Evolutionary conservation across 2,888 invertebrate genomes (phyloP).

Genomic region (Phania funesta): DNA sequence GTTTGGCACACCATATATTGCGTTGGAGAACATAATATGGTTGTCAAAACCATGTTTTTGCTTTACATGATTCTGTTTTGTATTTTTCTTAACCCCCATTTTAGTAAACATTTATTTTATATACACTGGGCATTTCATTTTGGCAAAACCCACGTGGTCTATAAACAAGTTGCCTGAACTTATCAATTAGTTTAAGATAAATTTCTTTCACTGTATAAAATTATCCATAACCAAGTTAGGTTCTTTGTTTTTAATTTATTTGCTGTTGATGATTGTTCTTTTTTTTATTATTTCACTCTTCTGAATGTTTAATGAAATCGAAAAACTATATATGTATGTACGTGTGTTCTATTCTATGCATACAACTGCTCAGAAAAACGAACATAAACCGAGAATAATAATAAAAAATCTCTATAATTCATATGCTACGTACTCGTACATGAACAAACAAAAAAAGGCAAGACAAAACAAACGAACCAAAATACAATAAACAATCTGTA

Average conservation of each 20-base stretch:
- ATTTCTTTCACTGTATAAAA: slow-evolving; percentile 18
- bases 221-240: slow-evolving; percentile 14
- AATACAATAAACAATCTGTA: slow-evolving; percentile 53
- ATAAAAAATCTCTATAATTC: background rate
- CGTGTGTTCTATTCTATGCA: slow-evolving; percentile 34
- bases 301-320: slow-evolving; percentile 58
- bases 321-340: slow-evolving; percentile 39
- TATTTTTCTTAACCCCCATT: too few relatives aligned
- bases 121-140: too few relatives aligned
- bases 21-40: too few relatives aligned
- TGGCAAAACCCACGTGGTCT: background rate
- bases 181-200: background rate
- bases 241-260: slow-evolving; percentile 36
- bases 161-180: background rate
- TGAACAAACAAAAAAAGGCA: background rate
- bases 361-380: slow-evolving; percentile 15
- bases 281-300: slow-evolving; percentile 2
- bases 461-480: background rate
- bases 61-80: too few relatives aligned
- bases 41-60: too few relatives aligned
- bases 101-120: too few relatives aligned
- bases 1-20: too few relatives aligned
- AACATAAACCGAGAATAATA: slow-evolving; percentile 21
- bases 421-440: background rate
- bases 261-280: background rate